These are phyloP conservation scores for Ochotona curzoniae DNA, from an alignment of 2,113 vertebrate genomes.

Conservation along the genomic window DNA sequence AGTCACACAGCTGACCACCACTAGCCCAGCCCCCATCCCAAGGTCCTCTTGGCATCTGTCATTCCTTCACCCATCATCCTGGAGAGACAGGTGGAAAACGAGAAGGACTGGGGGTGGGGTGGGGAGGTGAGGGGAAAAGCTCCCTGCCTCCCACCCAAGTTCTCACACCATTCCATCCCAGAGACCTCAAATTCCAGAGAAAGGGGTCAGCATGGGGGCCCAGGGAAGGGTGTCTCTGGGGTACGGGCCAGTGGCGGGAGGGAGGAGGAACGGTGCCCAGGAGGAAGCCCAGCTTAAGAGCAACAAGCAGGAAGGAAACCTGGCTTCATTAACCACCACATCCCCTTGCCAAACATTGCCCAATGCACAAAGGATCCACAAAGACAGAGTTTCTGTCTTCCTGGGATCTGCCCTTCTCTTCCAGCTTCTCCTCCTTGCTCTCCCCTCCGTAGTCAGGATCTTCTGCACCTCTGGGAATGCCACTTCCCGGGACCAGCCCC, in stretches of 20 bases:
- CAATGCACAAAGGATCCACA: slow-evolving; percentile 14
- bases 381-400: slow-evolving; percentile 46
- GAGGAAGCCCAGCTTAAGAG: neutral
- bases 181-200: neutral
- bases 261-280: too few relatives aligned
- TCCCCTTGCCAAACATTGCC: slow-evolving; percentile 61
- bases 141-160: neutral
- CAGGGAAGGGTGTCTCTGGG: neutral
- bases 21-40: too few relatives aligned
- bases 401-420: neutral
- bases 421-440: neutral
- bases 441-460: neutral
- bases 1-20: neutral
- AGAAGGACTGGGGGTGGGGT: neutral
- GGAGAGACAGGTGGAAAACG: neutral
- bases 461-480: too few relatives aligned
- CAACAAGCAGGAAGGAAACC: neutral
- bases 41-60: neutral
- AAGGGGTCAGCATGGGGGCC: neutral
- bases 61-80: neutral
- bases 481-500: too few relatives aligned
- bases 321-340: slow-evolving; percentile 9
- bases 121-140: neutral
- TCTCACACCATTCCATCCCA: neutral
- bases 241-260: neutral